Evolutionary conservation across 2,888 invertebrate species (phyloP).

Genomic region (Trachelus troglodyta): DNA sequence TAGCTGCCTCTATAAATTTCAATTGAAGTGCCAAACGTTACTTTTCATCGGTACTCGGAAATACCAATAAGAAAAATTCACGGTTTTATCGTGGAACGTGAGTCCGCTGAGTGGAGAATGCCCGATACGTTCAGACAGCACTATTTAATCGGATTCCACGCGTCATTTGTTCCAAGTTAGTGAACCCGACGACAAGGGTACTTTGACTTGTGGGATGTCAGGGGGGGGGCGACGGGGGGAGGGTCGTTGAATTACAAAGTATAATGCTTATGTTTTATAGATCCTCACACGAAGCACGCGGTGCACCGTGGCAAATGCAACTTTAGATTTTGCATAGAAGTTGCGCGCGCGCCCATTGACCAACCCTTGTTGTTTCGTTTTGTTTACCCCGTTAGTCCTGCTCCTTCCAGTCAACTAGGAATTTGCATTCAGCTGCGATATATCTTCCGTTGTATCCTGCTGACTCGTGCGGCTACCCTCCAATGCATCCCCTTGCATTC

Average conservation of each 20-base stretch:
- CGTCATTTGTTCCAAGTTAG: slow-evolving; percentile 40
- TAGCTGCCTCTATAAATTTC: background rate
- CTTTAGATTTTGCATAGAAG: slow-evolving; percentile 23
- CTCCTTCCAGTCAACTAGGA: slow-evolving; percentile 11
- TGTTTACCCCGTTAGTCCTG: slow-evolving; percentile 7
- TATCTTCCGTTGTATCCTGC: background rate
- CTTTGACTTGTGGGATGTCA: slow-evolving; percentile 11
- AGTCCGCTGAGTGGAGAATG: background rate
- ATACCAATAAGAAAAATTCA: background rate
- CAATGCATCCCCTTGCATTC: background rate
- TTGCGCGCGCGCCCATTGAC: slow-evolving; percentile 17
- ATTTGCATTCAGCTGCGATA: slow-evolving; percentile 13
- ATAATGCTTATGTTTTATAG: slow-evolving; percentile 54
- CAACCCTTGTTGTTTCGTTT: slow-evolving; percentile 13
- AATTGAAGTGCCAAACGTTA: background rate
- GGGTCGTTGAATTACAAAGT: slow-evolving; percentile 49
- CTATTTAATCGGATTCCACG: slow-evolving; percentile 32
- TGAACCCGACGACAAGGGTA: background rate
- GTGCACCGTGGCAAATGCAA: slow-evolving; percentile 13
- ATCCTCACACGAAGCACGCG: slow-evolving; percentile 25
- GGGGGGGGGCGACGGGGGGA: background rate
- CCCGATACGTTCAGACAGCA: background rate
- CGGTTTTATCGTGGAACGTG: background rate
- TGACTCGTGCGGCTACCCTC: background rate
- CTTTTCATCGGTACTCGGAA: background rate